Conservation (phyloP, 92 coral and sea anemone species). For the Parazoanthus swiftii region DNA sequence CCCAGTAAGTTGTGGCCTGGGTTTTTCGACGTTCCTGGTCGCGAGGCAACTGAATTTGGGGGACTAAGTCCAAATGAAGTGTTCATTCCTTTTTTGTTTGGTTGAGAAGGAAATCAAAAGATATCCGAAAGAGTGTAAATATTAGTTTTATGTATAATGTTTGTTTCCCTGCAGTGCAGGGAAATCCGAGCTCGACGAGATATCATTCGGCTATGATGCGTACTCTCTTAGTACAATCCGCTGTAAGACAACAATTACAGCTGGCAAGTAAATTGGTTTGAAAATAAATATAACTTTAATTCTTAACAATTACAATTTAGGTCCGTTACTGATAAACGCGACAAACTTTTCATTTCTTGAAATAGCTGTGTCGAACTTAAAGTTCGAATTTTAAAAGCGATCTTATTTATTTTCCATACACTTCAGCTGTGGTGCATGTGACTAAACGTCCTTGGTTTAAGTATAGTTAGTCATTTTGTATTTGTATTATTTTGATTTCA, state of each 20-base stretch:
- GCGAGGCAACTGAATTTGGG: not conserved
- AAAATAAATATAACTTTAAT: too few species aligned
- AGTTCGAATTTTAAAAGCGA: too few species aligned
- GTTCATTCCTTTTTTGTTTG: not conserved
- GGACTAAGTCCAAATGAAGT: not conserved
- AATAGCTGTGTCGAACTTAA: too few species aligned
- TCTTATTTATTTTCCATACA: too few species aligned
- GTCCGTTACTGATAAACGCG: too few species aligned
- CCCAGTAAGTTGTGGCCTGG: not conserved
- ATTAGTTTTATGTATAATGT: not conserved
- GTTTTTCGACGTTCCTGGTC: not conserved
- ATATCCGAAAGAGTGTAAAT: not conserved
- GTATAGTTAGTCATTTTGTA: too few species aligned
- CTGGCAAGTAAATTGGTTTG: not conserved
- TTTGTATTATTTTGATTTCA: too few species aligned
- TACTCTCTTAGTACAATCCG: not conserved
- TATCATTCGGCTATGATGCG: not conserved
- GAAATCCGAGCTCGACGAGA: not conserved
- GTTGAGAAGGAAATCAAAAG: not conserved
- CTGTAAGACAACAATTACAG: not conserved
- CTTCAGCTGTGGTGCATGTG: too few species aligned
- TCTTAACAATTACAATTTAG: not conserved
- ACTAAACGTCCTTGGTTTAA: too few species aligned
- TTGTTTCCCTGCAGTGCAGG: not conserved
- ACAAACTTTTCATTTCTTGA: too few species aligned